Percentiles rank a stretch among this genome's conserved stretches.
Evolutionary conservation across 2,113 vertebrate species (phyloP).

Genomic region (Danionella cerebrum): DNA sequence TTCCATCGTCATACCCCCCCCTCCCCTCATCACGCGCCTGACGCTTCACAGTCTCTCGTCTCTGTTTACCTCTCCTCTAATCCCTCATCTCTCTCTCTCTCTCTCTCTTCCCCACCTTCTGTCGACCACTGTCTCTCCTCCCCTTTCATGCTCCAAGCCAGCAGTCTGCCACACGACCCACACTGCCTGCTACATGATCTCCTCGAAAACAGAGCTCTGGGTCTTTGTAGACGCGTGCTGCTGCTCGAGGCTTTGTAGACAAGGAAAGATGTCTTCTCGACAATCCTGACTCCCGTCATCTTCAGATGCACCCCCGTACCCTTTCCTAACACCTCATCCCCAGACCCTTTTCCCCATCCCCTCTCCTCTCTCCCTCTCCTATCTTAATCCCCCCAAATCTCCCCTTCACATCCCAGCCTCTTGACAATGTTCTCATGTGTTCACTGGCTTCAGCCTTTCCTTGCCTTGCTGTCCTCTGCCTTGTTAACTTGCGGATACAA

Average conservation of each 20-base stretch:
- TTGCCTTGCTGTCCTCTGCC: slow-evolving; percentile 58
- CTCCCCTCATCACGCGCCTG: slow-evolving; percentile 10
- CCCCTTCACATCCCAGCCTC: slow-evolving; percentile 36
- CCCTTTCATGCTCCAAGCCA: slow-evolving; percentile 54
- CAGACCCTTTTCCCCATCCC: slow-evolving; percentile 26
- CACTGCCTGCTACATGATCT: slow-evolving; percentile 71
- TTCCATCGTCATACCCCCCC: neutral
- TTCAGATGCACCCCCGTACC: slow-evolving; percentile 42
- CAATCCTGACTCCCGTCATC: slow-evolving; percentile 59
- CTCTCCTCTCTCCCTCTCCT: slow-evolving; percentile 22
- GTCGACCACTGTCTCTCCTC: slow-evolving; percentile 43
- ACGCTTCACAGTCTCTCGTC: slow-evolving; percentile 32
- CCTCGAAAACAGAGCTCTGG: slow-evolving; percentile 52
- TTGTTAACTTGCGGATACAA: slow-evolving; percentile 54
- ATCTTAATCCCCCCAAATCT: slow-evolving; percentile 38
- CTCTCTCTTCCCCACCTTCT: slow-evolving; percentile 26
- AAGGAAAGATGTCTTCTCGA: slow-evolving; percentile 42
- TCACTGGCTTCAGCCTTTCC: slow-evolving; percentile 57
- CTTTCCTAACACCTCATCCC: slow-evolving; percentile 35
- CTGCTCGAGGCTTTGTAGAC: slow-evolving; percentile 43
- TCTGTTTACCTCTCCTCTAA: slow-evolving; percentile 55
- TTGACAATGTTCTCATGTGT: slow-evolving; percentile 65
- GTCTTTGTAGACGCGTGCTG: slow-evolving; percentile 48
- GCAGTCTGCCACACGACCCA: slow-evolving; percentile 70
- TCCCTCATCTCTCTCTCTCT: slow-evolving; percentile 38